Evolutionary conservation across 2,797 vertebrate genomes (phyloP).

Genomic region (Epinephelus malabaricus): DNA sequence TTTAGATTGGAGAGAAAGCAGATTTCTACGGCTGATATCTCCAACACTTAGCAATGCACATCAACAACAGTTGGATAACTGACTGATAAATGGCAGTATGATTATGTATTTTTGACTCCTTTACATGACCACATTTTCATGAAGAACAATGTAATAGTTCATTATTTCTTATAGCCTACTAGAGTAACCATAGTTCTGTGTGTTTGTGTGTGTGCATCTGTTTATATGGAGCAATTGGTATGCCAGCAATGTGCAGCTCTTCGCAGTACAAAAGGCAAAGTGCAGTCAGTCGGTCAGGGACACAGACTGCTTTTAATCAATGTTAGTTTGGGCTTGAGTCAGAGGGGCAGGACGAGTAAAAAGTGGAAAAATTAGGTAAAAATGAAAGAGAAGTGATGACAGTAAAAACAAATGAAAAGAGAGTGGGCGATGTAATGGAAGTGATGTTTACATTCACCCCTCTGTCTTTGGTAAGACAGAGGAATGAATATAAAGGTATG

Average conservation of each 20-base stretch:
- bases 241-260: no score
- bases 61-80: no score
- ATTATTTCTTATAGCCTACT: background rate
- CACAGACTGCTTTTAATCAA: background rate
- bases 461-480: background rate
- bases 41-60: no score
- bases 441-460: slow-evolving; percentile 13
- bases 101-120: background rate
- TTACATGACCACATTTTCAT: background rate
- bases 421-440: slow-evolving; percentile 28
- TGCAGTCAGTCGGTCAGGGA: background rate
- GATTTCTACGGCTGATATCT: no score
- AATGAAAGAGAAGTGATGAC: slow-evolving; percentile 47
- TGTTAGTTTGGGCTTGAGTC: background rate
- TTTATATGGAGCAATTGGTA: background rate
- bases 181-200: background rate
- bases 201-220: background rate
- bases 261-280: background rate
- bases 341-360: slow-evolving; percentile 4
- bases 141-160: background rate
- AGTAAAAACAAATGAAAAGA: slow-evolving; percentile 45
- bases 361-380: slow-evolving; percentile 38
- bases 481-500: slow-evolving; percentile 5
- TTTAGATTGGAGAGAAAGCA: no score
- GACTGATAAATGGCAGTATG: no score